Percentiles rank a stretch among this genome's conserved stretches.
phyloP scores from a whole-genome alignment of 2,888 invertebrate genomes.

The Schizotus pectinicornis region DNA sequence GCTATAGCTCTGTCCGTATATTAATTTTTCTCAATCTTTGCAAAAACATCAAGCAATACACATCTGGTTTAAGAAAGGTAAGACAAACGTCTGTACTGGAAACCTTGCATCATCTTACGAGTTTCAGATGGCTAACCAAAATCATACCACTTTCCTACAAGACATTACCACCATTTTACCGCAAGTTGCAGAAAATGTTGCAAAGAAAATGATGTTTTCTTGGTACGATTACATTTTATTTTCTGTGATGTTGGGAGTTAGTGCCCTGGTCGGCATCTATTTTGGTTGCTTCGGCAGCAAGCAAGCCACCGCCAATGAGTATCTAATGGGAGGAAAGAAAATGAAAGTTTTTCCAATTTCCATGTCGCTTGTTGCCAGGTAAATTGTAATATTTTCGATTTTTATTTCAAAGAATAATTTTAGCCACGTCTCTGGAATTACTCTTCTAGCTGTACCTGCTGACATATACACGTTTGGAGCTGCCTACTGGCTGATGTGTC shows the following conservation, averaged over 20 bases:
- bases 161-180: slow-evolving; percentile 3
- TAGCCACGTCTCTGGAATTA: slow-evolving; percentile 78
- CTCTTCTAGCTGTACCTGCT: slow-evolving; percentile 74
- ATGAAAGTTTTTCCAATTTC: slow-evolving; percentile 79
- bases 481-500: slow-evolving; percentile 62
- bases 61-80: too few relatives aligned
- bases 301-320: slow-evolving; percentile 70
- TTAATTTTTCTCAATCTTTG: too few relatives aligned
- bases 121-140: neutral
- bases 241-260: slow-evolving; percentile 60
- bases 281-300: slow-evolving; percentile 65
- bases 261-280: slow-evolving; percentile 65
- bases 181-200: slow-evolving; percentile 1
- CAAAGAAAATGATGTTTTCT: slow-evolving; percentile 53
- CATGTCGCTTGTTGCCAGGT: slow-evolving; percentile 78
- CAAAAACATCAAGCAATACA: too few relatives aligned
- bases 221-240: slow-evolving; percentile 66
- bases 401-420: slow-evolving; percentile 35
- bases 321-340: slow-evolving; percentile 73
- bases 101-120: too few relatives aligned
- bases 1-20: too few relatives aligned
- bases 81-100: too few relatives aligned
- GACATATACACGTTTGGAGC: slow-evolving; percentile 77
- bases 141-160: neutral
- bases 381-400: slow-evolving; percentile 35